Evolutionary conservation across 1,140 invertebrate species (phyloP), one percentile per base, ranked within the genome.

Genomic region (Listronotus bonariensis): DNA sequence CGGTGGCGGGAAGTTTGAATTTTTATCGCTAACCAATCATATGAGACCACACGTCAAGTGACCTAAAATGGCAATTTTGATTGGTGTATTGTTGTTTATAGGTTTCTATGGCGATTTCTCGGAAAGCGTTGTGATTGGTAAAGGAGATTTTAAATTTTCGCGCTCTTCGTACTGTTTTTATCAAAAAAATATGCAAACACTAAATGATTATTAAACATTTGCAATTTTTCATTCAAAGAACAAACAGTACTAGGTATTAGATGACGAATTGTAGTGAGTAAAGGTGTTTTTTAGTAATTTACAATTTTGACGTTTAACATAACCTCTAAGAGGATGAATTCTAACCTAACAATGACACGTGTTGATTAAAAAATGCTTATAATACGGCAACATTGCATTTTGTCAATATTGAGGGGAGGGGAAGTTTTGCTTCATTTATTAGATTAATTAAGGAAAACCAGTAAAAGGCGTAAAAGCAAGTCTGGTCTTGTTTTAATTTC

Each of bases 1-100:
- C 11, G 52, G 41, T 11, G 31, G 71, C 71, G 71, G 67, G 52
- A 71, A 68, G 56, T 73, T 71, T 65, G 57, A 73, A 73, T 31
- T 65, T 46, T 45, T 18, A 57, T 41, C 6, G 40, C 18, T 6
- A 14, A 65, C 71, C 71, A 73, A 73, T 73, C 8, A 54, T 3
- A 52, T 20, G 49, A 10, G 42, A 14, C 14, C 1, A 6, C 1
- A n/a, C n/a, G 36, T 51, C 69, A 71, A 52, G 65, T 71, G 69
- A 52, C 38, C 20, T 11, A 14, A 17, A 36, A 10, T 7, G 6
- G n/a, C 14, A 14, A 1, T 12, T 36, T 11, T 54, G 10, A 68
- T 70, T 72, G 59, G 71, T 54, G 8, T 1, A 20, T 6, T 8
- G 12, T 61, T 67, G 67, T 72, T 70, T 70, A 68, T 42, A 36